Conservation (phyloP, 1,140 invertebrate genomes). For the Rhizoglyphus robini region DNA sequence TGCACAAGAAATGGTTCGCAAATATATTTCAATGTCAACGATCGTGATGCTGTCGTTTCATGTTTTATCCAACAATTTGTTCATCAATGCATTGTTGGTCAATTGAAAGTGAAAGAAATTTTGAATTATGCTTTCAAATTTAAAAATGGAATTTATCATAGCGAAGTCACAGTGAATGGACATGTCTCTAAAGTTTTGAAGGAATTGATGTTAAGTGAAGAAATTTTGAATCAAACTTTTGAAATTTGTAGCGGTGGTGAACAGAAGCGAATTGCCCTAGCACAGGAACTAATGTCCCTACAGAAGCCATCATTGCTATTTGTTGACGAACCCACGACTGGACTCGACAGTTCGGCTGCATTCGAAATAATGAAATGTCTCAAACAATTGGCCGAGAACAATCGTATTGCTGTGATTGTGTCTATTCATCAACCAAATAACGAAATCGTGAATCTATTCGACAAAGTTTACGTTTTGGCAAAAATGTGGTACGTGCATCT, state of each 20-base stretch:
- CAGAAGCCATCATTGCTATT: slow-evolving; percentile 55
- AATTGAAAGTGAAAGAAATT: slow-evolving; percentile 44
- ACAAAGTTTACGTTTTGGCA: slow-evolving; percentile 17
- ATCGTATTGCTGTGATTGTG: slow-evolving; percentile 11
- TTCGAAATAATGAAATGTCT: not conserved
- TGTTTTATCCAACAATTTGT: slow-evolving; percentile 8
- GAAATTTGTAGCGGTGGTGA: not conserved
- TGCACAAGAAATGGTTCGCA: not conserved
- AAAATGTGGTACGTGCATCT: slow-evolving; percentile 19
- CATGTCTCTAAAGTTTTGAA: not conserved
- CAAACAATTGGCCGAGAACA: not conserved
- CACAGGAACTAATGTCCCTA: slow-evolving; percentile 42
- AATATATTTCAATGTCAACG: not conserved
- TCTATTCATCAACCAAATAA: slow-evolving; percentile 18
- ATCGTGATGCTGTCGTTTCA: not conserved
- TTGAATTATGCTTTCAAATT: slow-evolving; percentile 82
- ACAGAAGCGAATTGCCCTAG: slow-evolving; percentile 1
- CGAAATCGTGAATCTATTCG: slow-evolving; percentile 8
- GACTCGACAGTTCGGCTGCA: not conserved
- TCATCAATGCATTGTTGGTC: slow-evolving; percentile 10
- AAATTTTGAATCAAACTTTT: slow-evolving; percentile 40
- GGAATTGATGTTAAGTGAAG: slow-evolving; percentile 32
- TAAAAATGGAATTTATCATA: too few species aligned
- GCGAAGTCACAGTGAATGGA: slow-evolving; percentile 32
- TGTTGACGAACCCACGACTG: slow-evolving; percentile 66